phyloP scores from a whole-genome alignment of 2,888 invertebrate species.

The Julus scanicus region DNA sequence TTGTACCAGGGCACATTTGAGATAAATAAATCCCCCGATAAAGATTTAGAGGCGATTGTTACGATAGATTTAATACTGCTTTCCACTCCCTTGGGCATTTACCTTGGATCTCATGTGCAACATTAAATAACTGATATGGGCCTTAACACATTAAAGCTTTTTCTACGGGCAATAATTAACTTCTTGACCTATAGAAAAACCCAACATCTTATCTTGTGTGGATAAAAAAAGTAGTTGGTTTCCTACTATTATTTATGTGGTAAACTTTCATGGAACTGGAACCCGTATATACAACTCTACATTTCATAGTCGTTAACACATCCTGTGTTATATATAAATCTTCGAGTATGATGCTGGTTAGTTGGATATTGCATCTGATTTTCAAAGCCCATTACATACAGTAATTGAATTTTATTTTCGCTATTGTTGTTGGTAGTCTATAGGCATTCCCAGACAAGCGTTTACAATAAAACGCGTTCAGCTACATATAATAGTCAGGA shows the following conservation, averaged over 20 bases:
- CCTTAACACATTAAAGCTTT: constrained; percentile 15
- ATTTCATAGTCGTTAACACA: not conserved
- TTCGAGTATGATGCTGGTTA: not conserved
- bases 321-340: not conserved
- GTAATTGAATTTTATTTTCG: not conserved
- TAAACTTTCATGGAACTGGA: not conserved
- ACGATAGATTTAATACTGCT: not conserved
- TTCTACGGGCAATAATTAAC: not conserved
- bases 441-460: no score
- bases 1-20: not conserved
- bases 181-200: constrained; percentile 9
- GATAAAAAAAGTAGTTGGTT: not conserved
- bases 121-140: not conserved
- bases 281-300: not conserved
- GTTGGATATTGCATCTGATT: not conserved
- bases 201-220: not conserved
- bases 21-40: not conserved
- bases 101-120: not conserved
- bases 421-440: no score
- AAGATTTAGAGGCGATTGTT: constrained; percentile 2
- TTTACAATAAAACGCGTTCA: no score
- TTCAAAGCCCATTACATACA: not conserved
- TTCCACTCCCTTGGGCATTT: not conserved
- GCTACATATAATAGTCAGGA: no score
- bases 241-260: not conserved